Base-by-base conservation (phyloP, 2,888 invertebrate genomes). In the Digitonthophagus gazella region DNA sequence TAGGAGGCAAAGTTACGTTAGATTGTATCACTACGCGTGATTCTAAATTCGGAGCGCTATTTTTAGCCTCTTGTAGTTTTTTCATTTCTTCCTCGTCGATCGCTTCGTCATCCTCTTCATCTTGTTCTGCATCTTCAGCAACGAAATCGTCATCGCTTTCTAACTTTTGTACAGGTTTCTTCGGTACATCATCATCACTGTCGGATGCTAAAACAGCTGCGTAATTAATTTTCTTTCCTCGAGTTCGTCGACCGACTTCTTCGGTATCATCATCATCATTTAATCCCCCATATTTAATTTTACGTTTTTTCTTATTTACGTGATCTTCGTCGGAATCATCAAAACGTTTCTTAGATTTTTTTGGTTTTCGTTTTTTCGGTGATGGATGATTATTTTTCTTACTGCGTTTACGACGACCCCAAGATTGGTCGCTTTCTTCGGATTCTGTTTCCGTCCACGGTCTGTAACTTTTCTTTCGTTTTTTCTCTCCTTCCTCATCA, bases 201-300 rank as follows among this genome's bases (percentile, higher is more conserved):
- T 92, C 92, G 0, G 91, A 90, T 72, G 90, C 75, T 56, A 71
- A 66, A 57, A 68, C 88, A 82, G 93, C 94, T 2, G 91, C 89
- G 77, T 93, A 93, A 80, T 91, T 90, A 71, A 91, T 91, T 81
- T 90, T 90, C 75, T 88, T 86, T 72, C 91, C 92, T 3, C 93
- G 82, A 0, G 93, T 93, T 73, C 91, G 84, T 76, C 91, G 86
- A 66, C 88, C 86, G 69, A 86, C 86, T 83, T 87, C 87, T 76
- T 89, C 89, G 65, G 81, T 79, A 22, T 80, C 80, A 20, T 82
- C 84, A 44, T 82, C 84, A 58, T 83, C 86, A 74, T 86, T 86
- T 71, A 88, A 83, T 0, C 87, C 87, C 8, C 88, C 88, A 80
- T 86, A 88, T n/a, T 86, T 87, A 70, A 83, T 80, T 73, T 80